Base-by-base conservation (phyloP, 1,140 invertebrate genomes). In the Hylaeus volcanicus region DNA sequence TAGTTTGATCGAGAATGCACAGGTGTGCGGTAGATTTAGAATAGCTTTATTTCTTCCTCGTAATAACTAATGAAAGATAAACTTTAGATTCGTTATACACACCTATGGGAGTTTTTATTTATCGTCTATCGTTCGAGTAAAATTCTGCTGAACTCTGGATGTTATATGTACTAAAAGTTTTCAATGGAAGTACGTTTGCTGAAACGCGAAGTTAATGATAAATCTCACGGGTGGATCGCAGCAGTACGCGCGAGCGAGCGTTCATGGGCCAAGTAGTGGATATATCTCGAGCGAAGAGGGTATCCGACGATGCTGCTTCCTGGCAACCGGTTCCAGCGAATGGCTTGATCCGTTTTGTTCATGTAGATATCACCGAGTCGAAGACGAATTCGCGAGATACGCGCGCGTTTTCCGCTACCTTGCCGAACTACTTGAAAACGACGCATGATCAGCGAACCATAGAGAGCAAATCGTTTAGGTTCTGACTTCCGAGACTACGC, bases 331-430 rank as follows among this genome's bases (percentile, higher is more conserved):
- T 87, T 87, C 83, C 73, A 71, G 81, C 69, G 74, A 87, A 76
- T 81, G 86, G 77, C 86, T 84, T 74, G 86, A 87, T 87, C 86
- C 82, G 86, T 87, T 87, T 87, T 86, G 81, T 86, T 86, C 86
- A 77, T 79, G 85, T 83, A 83, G 85, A 79, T 86, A 86, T 86
- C 84, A 79, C 78, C 79, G 72, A 71, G 55, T 53, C 68, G 80
- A 82, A 79, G 75, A 73, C 75, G 45, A 75, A 82, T 82, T 77
- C 75, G 55, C 72, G 53, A 41, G 55, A 70, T 41, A 6, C 45
- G 66, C 14, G 6, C 56, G 45, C 56, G 60, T 60, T 73, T 61
- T 60, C 56, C 55, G 8, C 14, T 11, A 45, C 45, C 51, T 9
- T 11, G 51, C 51, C 9, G 11, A 6, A 11, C 51, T 51, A 2